phyloP scores from a whole-genome alignment of 2,797 vertebrate genomes.

The Onychomys arenicola region DNA sequence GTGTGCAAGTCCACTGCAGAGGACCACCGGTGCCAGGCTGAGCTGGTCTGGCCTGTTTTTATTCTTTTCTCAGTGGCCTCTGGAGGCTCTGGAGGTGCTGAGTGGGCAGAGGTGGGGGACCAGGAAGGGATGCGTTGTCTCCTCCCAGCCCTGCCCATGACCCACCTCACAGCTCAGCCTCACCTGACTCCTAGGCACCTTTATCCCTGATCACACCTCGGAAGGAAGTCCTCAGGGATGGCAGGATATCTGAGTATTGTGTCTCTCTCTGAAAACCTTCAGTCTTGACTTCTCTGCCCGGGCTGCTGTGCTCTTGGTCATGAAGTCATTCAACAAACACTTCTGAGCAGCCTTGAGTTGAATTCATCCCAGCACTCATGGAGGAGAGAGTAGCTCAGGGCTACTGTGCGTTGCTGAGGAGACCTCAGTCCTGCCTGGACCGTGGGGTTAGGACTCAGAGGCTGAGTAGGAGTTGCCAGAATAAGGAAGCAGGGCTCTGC shows the following conservation, averaged over 20 bases:
- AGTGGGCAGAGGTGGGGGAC: slow-evolving; percentile 10
- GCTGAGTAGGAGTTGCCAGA: background rate
- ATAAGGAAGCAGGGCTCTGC: background rate
- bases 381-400: background rate
- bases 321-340: slow-evolving; percentile 16
- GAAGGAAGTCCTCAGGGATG: background rate
- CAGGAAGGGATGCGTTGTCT: background rate
- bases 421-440: background rate
- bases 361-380: background rate
- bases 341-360: background rate
- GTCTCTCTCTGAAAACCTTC: background rate
- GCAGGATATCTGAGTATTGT: no score
- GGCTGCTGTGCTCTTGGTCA: background rate
- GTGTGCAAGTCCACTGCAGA: background rate
- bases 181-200: background rate
- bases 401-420: no score
- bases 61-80: background rate
- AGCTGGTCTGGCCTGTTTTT: slow-evolving; percentile 80
- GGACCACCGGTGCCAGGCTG: slow-evolving; percentile 58
- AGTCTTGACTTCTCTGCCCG: background rate
- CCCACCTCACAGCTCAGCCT: background rate
- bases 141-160: background rate
- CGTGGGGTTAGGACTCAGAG: background rate
- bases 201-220: background rate
- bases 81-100: background rate